Evolutionary conservation across 2,888 invertebrate species (phyloP).

Genomic region (Elmis aenea): DNA sequence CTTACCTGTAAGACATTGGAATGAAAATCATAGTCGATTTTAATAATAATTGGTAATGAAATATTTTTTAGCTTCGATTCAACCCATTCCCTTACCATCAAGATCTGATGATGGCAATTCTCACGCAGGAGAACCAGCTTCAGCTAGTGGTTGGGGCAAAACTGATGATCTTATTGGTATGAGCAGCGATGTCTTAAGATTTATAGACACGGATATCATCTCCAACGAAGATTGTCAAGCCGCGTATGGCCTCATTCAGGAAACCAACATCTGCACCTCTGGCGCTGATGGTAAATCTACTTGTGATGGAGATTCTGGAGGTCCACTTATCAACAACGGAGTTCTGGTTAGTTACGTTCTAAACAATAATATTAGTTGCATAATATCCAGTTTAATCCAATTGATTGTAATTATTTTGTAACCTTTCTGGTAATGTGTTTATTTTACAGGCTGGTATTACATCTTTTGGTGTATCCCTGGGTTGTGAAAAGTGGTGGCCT

Average conservation of each 20-base stretch:
- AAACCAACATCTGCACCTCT: constrained; percentile 48
- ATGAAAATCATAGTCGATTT: neutral
- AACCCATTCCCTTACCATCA: constrained; percentile 6
- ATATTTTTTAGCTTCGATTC: constrained; percentile 1
- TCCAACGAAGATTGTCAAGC: constrained; percentile 46
- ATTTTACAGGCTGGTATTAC: constrained; percentile 33
- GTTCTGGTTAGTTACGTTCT: too few relatives aligned
- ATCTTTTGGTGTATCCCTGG: constrained; percentile 38
- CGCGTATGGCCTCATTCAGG: constrained; percentile 42
- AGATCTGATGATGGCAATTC: constrained; percentile 1
- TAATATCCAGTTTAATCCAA: too few relatives aligned
- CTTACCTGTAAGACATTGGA: constrained; percentile 41
- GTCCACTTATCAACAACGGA: constrained; percentile 21
- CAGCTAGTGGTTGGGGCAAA: constrained; percentile 51
- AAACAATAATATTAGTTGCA: too few relatives aligned
- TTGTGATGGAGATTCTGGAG: constrained; percentile 50
- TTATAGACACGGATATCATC: constrained; percentile 44
- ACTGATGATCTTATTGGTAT: constrained; percentile 36
- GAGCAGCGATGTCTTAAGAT: constrained; percentile 45
- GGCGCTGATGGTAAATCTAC: constrained; percentile 46
- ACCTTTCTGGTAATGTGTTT: too few relatives aligned
- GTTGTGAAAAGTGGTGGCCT: constrained; percentile 44
- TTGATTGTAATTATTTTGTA: too few relatives aligned
- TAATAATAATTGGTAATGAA: constrained; percentile 1
- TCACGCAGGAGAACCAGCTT: constrained; percentile 38